Base-by-base conservation (phyloP, 2,797 vertebrate genomes). In the Ptychadena robeensis region DNA sequence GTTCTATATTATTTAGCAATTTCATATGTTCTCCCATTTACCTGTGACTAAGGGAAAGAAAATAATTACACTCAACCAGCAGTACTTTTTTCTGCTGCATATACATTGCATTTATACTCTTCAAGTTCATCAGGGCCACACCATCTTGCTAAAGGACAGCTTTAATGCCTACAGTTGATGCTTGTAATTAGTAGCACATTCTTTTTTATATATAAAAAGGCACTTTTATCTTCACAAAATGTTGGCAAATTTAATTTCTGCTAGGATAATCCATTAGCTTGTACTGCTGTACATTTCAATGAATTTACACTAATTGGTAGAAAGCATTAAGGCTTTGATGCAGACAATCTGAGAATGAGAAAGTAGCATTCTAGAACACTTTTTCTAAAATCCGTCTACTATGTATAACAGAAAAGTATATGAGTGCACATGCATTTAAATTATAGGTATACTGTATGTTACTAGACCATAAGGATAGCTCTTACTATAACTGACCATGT, bases 261-360 rank as follows among this genome's bases (percentile, higher is more conserved):
- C 12, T 6, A 65, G n/a, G 37, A 61, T 27, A 15, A 81, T 81
- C 53, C 70, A 81, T 81, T 73, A 65, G 37, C 40, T 28, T 71
- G 27, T 65, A 38, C 22, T 48, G 6, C 79, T 73, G 32, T 65
- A 66, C 59, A 32, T 66, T 71, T 81, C 31, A 25, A 63, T 48
- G 7, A 25, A 37, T 81, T 81, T 25, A 53, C 11, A 34, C 38
- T 53, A 53, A 53, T 53, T 73, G 61, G 30, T 66, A 74, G 61
- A 71, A 80, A 80, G 78, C 78, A 80, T 80, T 64, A 71, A 18
- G 25, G 27, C 38, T 44, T 66, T 32, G 63, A 31, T 79, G 30
- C 34, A 34, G 64, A 30, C 37, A 57, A 7, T 67, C 30, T 53
- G 7, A 79, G 40, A 65, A 38, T 75, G 2, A 63, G 32, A 79